Evolutionary conservation across 2,797 vertebrate genomes (phyloP), one percentile per base, ranked within the genome.

Genomic region (Myotis vivesi): DNA sequence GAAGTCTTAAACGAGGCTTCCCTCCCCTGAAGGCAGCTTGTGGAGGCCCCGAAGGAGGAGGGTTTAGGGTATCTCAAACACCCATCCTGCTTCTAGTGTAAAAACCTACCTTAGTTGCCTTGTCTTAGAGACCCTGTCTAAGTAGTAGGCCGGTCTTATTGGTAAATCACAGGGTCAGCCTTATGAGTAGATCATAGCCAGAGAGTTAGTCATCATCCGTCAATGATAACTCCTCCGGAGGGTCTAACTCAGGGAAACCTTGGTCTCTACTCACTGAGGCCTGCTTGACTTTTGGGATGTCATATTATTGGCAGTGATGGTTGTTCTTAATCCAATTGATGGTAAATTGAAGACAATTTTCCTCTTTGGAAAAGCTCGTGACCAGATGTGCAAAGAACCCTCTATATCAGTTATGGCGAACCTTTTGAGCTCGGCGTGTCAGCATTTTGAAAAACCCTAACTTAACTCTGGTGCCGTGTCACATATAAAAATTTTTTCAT

Each of bases 321-420:
- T 41, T 53, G 86, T 41, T 80, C 22, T 69, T 73, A 69, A 36
- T 53, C 16, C 20, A 23, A 69, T 2, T 36, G 23, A 51, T 51
- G 30, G 57, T 53, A 57, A 49, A 62, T 72, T 22, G 9, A 86
- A 89, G 64, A 1, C 49, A 10, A 8, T 16, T 83, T 87, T 84
- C 10, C 8, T 81, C 49, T 66, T 81, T 77, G 64, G 33, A 55
- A 17, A 85, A 73, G 25, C 16, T 80, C 30, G 6, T 49, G 10
- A 51, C 73, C 41, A 69, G 36, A n/a, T 92, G 33, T 82, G 36
- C 83, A 86, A 87, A 94, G 57, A 89, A 71, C 79, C 41, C 44
- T 44, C 44, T 44, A 11, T 9, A 11, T 0, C 44, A 44, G 44
- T 44, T 9, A 44, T 44, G 44, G 44, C 2, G 44, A 44, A 44